phyloP scores from a whole-genome alignment of 2,113 vertebrate species.

The Macquaria ambigua region DNA sequence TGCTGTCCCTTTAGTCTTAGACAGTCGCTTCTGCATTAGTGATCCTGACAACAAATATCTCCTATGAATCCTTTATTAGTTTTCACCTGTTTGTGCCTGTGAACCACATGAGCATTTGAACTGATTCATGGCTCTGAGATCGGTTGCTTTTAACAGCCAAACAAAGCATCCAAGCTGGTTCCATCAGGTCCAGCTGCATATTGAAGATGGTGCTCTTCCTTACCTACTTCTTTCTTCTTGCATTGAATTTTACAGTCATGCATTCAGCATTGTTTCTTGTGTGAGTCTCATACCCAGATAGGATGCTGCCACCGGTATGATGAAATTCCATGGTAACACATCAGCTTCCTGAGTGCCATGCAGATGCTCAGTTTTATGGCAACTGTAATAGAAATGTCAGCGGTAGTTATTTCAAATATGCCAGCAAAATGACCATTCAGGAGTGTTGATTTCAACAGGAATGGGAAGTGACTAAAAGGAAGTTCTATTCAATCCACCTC shows the following conservation, averaged over 20 bases:
- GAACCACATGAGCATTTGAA: neutral
- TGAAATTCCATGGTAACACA: conserved; percentile 13
- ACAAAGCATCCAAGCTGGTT: neutral
- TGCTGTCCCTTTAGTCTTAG: neutral
- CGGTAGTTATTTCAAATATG: neutral
- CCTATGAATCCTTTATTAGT: neutral
- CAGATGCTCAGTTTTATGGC: neutral
- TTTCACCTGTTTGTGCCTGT: neutral
- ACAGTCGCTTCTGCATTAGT: neutral
- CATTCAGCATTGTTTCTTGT: conserved; percentile 14
- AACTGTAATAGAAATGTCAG: conserved; percentile 3
- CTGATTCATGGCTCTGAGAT: neutral
- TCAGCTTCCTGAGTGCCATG: conserved; percentile 20
- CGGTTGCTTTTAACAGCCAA: neutral
- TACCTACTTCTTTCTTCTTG: neutral
- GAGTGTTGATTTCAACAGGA: conserved; percentile 2
- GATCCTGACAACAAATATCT: neutral
- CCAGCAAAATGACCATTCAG: neutral
- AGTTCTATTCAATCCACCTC: conserved; percentile 1
- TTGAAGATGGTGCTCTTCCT: neutral
- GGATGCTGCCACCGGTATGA: neutral
- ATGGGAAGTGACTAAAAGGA: conserved; percentile 20
- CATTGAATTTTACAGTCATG: neutral
- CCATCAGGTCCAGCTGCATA: neutral
- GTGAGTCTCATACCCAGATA: neutral